Base-by-base conservation (phyloP, 2,888 invertebrate genomes). In the Amitus sp. region DNA sequence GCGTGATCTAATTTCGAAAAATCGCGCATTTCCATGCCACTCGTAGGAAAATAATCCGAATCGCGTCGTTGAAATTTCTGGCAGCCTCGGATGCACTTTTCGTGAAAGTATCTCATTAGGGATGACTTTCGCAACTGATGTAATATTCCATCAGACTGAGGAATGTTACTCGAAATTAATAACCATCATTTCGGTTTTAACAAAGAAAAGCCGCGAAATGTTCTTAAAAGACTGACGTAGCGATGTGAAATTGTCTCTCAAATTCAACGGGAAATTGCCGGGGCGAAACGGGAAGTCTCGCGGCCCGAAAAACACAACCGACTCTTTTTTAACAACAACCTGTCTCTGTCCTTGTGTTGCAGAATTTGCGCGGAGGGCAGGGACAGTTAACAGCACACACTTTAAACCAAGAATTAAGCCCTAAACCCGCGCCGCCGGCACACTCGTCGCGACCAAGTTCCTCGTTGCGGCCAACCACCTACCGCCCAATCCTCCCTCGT, bases 281-380 rank as follows among this genome's bases (percentile, higher is more conserved):
- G 23, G 23, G 23, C 23, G 23, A 23, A 23, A 23, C 3, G 3
- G 23, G 23, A 23, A 23, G 23, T 30, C 12, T 5, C 37, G 37
- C 37, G 37, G 6, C 37, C 4, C 15, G 15, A 15, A 23, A 12
- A 37, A n/a, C n/a, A n/a, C n/a, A 37, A 37, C 15, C 37, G 37
- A 13, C 37, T 15, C 37, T 6, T 20, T 18, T 60, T 59, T 71
- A 70, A 70, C 66, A 70, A 70, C 66, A 71, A 54, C 65, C 78
- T 78, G 78, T 79, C 80, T 79, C 79, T 80, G 81, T 80, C 80
- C 79, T 80, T 79, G 78, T 80, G 79, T 81, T 81, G 79, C 80
- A 81, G 81, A 80, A 77, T 68, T 76, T 77, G 78, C 78, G 77
- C 79, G 79, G 78, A 75, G 79, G 79, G 77, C 81, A 80, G 80